phyloP scores from a whole-genome alignment of 2,797 vertebrate species.

The Propithecus perrieri region DNA sequence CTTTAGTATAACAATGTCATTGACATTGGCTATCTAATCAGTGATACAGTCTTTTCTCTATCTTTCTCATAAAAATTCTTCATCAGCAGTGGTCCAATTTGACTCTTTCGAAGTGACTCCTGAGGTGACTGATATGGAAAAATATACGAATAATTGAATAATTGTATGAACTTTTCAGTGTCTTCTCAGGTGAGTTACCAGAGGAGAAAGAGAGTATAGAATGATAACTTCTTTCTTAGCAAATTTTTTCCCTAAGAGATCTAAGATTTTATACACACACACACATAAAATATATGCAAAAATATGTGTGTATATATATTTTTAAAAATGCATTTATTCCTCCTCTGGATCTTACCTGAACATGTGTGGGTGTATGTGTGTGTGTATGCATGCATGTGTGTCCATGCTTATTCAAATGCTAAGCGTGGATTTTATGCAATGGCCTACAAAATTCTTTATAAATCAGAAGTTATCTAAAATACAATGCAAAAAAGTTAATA shows the following conservation, averaged over 20 bases:
- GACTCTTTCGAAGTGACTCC: neutral
- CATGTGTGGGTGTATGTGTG: neutral
- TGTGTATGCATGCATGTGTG: neutral
- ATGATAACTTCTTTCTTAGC: neutral
- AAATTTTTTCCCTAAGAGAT: neutral
- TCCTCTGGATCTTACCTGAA: neutral
- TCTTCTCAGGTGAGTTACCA: constrained; percentile 22
- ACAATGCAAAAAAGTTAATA: neutral
- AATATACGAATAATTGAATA: constrained; percentile 14
- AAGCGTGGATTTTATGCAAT: neutral
- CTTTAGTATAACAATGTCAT: neutral
- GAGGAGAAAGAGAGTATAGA: neutral
- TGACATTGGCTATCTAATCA: neutral
- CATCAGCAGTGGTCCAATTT: neutral
- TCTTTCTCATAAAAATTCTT: neutral
- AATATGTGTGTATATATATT: neutral
- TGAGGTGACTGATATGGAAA: neutral
- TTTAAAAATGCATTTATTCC: neutral
- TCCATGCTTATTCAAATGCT: neutral
- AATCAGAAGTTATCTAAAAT: neutral
- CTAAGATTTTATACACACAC: neutral
- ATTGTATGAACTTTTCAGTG: neutral
- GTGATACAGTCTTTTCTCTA: neutral
- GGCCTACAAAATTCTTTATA: neutral
- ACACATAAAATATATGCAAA: neutral